Conservation (phyloP, 2,113 vertebrate genomes). For the Solea senegalensis region DNA sequence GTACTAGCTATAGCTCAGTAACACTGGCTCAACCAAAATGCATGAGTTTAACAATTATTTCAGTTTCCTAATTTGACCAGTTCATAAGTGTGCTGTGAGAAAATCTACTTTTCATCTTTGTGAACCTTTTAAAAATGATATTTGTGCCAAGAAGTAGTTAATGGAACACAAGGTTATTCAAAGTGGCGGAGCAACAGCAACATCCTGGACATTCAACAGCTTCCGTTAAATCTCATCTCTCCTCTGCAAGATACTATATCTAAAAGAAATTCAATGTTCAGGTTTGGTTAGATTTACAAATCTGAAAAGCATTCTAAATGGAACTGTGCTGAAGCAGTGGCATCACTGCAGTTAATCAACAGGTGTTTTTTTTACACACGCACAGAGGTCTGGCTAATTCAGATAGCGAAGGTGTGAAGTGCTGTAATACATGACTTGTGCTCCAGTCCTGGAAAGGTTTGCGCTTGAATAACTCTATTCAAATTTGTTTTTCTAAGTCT, state of each 20-base stretch:
- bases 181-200: not conserved
- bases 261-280: not conserved
- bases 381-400: not conserved
- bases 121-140: too few species aligned
- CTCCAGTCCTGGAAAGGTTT: constrained; percentile 4
- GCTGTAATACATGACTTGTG: not conserved
- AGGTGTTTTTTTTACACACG: too few species aligned
- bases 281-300: not conserved
- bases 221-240: too few species aligned
- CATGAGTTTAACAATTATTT: too few species aligned
- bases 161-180: not conserved
- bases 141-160: not conserved
- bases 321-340: not conserved
- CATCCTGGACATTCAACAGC: not conserved
- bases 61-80: too few species aligned
- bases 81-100: too few species aligned
- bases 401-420: constrained; percentile 1
- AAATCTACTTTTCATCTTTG: too few species aligned
- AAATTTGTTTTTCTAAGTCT: constrained; percentile 2
- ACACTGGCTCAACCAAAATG: not conserved
- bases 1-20: too few species aligned
- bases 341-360: not conserved
- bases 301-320: not conserved
- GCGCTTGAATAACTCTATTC: constrained; percentile 8
- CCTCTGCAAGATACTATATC: too few species aligned